These are phyloP conservation scores for Lanistes nyassanus DNA, from an alignment of 1,140 invertebrate genomes.

Conservation along the genomic window DNA sequence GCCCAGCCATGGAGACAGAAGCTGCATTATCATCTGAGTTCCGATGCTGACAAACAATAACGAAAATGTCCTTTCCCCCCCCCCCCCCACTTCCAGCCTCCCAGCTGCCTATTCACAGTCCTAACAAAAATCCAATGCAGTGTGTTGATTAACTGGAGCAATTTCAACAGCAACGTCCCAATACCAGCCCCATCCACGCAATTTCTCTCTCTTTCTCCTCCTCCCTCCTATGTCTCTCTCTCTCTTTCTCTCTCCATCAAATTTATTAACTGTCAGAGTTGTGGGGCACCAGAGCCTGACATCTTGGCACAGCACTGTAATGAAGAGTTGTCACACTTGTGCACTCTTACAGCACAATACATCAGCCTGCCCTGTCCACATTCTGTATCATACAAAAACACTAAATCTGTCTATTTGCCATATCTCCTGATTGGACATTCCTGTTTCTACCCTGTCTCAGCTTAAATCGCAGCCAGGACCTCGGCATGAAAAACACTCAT, in stretches of 20 bases:
- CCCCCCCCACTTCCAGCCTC: neutral
- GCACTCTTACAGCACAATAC: slow-evolving; percentile 7
- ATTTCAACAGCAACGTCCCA: neutral
- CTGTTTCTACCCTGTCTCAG: slow-evolving; percentile 8
- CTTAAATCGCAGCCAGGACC: neutral
- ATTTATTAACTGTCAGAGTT: slow-evolving; percentile 18
- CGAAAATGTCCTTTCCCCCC: neutral
- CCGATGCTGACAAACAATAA: slow-evolving; percentile 7
- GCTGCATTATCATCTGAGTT: neutral
- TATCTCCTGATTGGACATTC: slow-evolving; percentile 14
- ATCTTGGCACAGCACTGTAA: slow-evolving; percentile 4
- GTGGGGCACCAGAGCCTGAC: slow-evolving; percentile 8
- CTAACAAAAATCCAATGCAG: slow-evolving; percentile 4
- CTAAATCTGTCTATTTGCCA: neutral
- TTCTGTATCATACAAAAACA: slow-evolving; percentile 11
- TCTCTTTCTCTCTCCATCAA: slow-evolving; percentile 11
- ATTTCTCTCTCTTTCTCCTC: slow-evolving; percentile 1
- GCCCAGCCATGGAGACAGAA: slow-evolving; percentile 3
- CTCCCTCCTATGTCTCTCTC: no score
- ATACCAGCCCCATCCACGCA: no score
- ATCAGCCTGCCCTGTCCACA: slow-evolving; percentile 10
- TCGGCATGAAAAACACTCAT: neutral
- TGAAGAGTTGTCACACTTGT: slow-evolving; percentile 13
- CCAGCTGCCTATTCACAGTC: neutral
- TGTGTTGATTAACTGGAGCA: slow-evolving; percentile 20